These are phyloP conservation scores for Auanema freiburgensis DNA, from an alignment of 2,888 invertebrate species.

Conservation along the genomic window DNA sequence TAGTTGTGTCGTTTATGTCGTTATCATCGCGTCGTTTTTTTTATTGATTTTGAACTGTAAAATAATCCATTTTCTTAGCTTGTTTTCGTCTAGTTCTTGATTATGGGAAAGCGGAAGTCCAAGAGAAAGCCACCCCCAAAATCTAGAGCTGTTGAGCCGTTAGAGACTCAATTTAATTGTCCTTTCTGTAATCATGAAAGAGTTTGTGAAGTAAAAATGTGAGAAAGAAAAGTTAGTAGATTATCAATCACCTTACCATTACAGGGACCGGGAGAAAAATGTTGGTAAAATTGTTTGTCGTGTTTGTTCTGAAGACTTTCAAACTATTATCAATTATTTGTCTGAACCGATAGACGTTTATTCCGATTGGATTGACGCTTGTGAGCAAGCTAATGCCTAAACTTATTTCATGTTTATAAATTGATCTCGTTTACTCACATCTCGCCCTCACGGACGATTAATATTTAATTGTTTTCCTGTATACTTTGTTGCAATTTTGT, in stretches of 20 bases:
- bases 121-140: conserved; percentile 93
- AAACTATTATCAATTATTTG: conserved; percentile 88
- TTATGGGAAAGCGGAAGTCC: conserved; percentile 93
- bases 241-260: conserved; percentile 12
- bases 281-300: conserved; percentile 91
- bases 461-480: not conserved
- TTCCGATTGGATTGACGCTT: conserved; percentile 99
- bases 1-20: too few species aligned
- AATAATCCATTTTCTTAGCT: conserved; percentile 6
- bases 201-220: conserved; percentile 99
- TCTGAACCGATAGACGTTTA: conserved; percentile 98
- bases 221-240: conserved; percentile 55
- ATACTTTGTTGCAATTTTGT: conserved; percentile 3
- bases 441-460: not conserved
- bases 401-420: not conserved
- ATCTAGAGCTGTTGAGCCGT: conserved; percentile 84
- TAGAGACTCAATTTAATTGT: conserved; percentile 95
- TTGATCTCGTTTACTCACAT: conserved; percentile 6
- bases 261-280: conserved; percentile 89
- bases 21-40: too few species aligned
- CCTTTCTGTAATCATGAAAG: conserved; percentile 99
- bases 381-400: conserved; percentile 79
- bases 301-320: conserved; percentile 85
- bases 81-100: not conserved
- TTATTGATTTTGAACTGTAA: not conserved